Percentiles rank a stretch among this genome's conserved stretches.
Evolutionary conservation across 2,888 invertebrate species (phyloP).

Genomic region (Scaptomyza tumidula): DNA sequence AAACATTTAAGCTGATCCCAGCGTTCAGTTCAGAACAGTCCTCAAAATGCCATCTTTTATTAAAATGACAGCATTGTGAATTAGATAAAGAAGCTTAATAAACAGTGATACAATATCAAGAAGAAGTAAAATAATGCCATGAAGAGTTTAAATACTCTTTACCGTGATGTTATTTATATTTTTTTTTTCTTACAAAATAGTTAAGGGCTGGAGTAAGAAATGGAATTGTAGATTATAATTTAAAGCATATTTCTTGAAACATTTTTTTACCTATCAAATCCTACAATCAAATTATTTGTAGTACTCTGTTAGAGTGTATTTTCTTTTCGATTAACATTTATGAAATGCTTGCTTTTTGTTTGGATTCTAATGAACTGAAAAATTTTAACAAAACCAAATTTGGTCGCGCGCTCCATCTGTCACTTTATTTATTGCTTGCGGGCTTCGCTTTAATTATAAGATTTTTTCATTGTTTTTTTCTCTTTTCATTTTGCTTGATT

Average conservation of each 20-base stretch:
- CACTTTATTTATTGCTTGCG: conserved; percentile 44
- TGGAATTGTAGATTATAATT: too few relatives aligned
- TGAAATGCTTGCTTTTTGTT: neutral
- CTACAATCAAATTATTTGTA: too few relatives aligned
- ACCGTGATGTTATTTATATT: too few relatives aligned
- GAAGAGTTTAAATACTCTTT: too few relatives aligned
- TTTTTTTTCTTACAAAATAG: too few relatives aligned
- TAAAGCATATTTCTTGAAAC: too few relatives aligned
- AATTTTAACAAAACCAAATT: conserved; percentile 17
- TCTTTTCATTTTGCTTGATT: conserved; percentile 8
- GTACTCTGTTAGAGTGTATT: too few relatives aligned
- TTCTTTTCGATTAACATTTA: too few relatives aligned
- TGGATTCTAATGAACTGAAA: neutral
- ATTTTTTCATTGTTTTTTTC: conserved; percentile 36
- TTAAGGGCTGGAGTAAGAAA: too few relatives aligned
- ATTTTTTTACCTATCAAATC: too few relatives aligned
- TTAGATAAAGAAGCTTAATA: neutral
- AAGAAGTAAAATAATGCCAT: too few relatives aligned
- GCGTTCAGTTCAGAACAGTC: neutral
- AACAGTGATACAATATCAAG: too few relatives aligned
- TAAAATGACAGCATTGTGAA: neutral
- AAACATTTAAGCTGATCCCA: conserved; percentile 34
- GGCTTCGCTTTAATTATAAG: conserved; percentile 64
- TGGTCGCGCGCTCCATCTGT: conserved; percentile 37
- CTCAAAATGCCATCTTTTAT: neutral